Evolutionary conservation across 2,888 invertebrate species (phyloP).

Genomic region (Sinodicranocentrus sp.): DNA sequence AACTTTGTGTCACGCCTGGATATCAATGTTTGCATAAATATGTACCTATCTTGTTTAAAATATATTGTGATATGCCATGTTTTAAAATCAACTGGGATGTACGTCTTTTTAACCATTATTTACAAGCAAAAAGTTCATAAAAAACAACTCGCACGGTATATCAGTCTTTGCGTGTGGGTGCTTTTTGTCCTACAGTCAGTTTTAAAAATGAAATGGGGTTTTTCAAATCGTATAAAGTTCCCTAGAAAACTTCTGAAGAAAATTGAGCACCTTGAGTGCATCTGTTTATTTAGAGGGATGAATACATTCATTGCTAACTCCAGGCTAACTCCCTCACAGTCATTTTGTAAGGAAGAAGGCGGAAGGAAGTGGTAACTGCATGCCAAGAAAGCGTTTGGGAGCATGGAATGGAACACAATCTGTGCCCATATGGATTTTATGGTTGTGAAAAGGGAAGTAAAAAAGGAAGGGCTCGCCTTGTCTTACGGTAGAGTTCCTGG

Average conservation of each 20-base stretch:
- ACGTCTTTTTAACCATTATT: constrained; percentile 15
- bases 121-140: neutral
- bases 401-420: neutral
- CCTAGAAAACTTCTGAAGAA: constrained; percentile 14
- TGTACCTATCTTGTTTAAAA: constrained; percentile 7
- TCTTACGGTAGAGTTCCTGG: no score
- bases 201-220: constrained; percentile 5
- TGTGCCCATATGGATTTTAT: constrained; percentile 18
- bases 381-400: neutral
- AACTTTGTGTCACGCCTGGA: constrained; percentile 3
- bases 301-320: neutral
- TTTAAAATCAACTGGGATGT: neutral
- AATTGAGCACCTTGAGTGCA: constrained; percentile 7
- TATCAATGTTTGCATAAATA: constrained; percentile 22
- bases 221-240: neutral
- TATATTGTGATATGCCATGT: constrained; percentile 2
- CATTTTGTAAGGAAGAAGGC: constrained; percentile 3
- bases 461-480: constrained; percentile 1
- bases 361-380: constrained; percentile 24
- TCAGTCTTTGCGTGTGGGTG: neutral
- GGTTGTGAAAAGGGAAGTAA: neutral
- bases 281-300: constrained; percentile 13
- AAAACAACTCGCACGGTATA: neutral
- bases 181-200: constrained; percentile 24
- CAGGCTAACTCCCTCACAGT: neutral